Base-by-base conservation (phyloP, 2,797 vertebrate species). In the Myotis pilosus region DNA sequence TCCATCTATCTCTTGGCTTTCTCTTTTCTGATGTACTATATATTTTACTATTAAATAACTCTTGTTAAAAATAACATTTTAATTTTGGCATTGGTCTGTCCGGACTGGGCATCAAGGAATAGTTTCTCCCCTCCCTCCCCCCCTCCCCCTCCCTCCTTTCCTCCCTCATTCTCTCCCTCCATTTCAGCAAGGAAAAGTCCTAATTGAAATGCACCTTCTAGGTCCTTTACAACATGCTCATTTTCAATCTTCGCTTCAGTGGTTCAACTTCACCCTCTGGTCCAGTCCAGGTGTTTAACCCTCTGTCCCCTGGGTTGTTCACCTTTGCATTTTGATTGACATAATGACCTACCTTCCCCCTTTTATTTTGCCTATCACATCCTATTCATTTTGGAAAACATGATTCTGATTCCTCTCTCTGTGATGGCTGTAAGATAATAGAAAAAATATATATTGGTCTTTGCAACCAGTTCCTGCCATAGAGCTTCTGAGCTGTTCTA, bases 21-120 rank as follows among this genome's bases (percentile, higher is more conserved):
- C 20, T 10, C 28, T 85, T 74, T 80, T 62, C 49, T 23, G 53
- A 41, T 47, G 1, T 10, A 13, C 17, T 66, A 2, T 66, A 2
- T 83, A 1, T 87, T 71, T 76, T 71, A 69, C 16, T 57, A 38
- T 60, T 75, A 55, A 86, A 41, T 49, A 87, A 84, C 25, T 81
- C 36, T 87, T 87, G 51, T 72, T 79, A 53, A 88, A 89, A 89
- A 74, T 82, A 47, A 20, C 85, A 1, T n/a, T 68, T 95, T 94
- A 33, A 64, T 28, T 89, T 38, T 85, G 41, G 57, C 30, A n/a
- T 71, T 75, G 36, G 9, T n/a, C n/a, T 87, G 23, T 7, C 23
- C 83, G 25, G 30, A 62, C 11, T 44, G 22, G 33, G 23, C 51
- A 82, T 44, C 19, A 84, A 78, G 15, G 49, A 55, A 6, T 28